Percentiles rank a stretch among this genome's conserved stretches.
These are phyloP conservation scores for Agrochola lota DNA, from an alignment of 2,888 invertebrate genomes.

Conservation along the genomic window DNA sequence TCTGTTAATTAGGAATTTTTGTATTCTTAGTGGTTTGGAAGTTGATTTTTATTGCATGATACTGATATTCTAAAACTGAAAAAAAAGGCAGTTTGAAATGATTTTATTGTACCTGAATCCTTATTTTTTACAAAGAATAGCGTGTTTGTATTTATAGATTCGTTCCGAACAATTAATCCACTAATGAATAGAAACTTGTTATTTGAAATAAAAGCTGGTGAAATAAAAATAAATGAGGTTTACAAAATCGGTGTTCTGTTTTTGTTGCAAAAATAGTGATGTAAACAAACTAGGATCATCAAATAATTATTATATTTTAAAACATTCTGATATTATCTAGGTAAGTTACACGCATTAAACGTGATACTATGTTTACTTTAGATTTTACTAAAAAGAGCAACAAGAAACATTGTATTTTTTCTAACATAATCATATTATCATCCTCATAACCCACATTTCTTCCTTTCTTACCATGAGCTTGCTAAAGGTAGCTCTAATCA, in stretches of 20 bases:
- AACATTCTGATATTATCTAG: background rate
- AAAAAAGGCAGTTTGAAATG: background rate
- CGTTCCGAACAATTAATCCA: constrained; percentile 5
- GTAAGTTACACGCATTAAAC: background rate
- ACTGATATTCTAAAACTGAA: background rate
- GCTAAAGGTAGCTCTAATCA: too few relatives aligned
- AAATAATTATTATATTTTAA: background rate
- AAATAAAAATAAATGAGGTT: background rate
- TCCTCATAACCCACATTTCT: background rate
- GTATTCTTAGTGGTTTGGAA: background rate
- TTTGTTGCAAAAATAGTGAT: background rate
- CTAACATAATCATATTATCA: background rate
- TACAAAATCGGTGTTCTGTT: too few relatives aligned
- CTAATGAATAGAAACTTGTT: background rate
- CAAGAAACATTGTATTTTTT: background rate
- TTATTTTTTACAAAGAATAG: background rate
- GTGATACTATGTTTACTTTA: background rate
- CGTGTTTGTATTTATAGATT: constrained; percentile 23
- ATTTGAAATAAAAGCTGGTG: background rate
- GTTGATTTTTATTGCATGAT: background rate
- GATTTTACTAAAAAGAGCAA: background rate
- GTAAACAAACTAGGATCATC: background rate
- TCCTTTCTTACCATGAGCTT: too few relatives aligned
- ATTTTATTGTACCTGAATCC: background rate
- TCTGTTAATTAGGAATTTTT: constrained; percentile 16